These are phyloP conservation scores for Spodoptera exigua DNA, from an alignment of 2,888 invertebrate species.

Conservation along the genomic window DNA sequence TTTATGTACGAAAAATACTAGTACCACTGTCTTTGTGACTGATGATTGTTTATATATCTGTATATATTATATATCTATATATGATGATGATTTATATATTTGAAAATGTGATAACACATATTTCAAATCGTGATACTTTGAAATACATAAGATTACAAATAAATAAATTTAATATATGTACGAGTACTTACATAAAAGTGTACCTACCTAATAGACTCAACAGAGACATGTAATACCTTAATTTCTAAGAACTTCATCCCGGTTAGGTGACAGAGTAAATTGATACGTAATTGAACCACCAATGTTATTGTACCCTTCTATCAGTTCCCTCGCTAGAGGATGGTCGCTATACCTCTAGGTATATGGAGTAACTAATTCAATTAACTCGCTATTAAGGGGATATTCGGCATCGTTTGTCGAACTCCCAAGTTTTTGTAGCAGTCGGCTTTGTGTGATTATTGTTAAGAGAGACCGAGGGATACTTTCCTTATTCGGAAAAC, in stretches of 20 bases:
- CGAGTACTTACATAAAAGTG: too few relatives aligned
- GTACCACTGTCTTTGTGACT: too few relatives aligned
- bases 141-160: too few relatives aligned
- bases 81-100: too few relatives aligned
- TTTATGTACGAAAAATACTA: too few relatives aligned
- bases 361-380: slow-evolving; percentile 57
- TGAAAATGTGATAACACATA: too few relatives aligned
- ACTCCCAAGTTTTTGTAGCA: slow-evolving; percentile 46
- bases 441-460: slow-evolving; percentile 39
- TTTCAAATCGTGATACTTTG: too few relatives aligned
- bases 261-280: slow-evolving; percentile 34
- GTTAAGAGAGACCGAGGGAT: background rate
- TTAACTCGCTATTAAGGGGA: slow-evolving; percentile 60
- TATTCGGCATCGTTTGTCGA: slow-evolving; percentile 54
- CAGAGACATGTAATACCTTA: background rate
- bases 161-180: too few relatives aligned
- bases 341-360: slow-evolving; percentile 42
- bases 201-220: too few relatives aligned
- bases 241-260: background rate
- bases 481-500: slow-evolving; percentile 15
- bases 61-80: too few relatives aligned
- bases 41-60: too few relatives aligned
- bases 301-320: slow-evolving; percentile 37
- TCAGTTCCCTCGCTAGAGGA: slow-evolving; percentile 23
- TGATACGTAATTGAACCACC: slow-evolving; percentile 36